phyloP scores from a whole-genome alignment of 2,888 invertebrate species.

The Acleris laterana region DNA sequence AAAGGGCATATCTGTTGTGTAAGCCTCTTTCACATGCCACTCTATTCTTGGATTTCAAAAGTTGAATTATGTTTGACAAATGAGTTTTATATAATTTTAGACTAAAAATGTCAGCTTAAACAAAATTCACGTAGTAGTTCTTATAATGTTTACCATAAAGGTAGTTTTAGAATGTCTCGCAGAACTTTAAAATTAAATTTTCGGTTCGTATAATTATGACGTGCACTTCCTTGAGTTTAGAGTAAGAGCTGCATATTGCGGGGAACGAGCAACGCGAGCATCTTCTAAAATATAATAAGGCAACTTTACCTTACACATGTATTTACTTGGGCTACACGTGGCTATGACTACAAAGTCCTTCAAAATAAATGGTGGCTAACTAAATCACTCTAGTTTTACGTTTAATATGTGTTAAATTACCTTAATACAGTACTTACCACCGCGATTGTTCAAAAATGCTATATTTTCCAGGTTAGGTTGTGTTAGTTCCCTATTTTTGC shows the following conservation, averaged over 20 bases:
- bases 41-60: too few relatives aligned
- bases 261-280: slow-evolving; percentile 13
- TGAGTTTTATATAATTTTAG: too few relatives aligned
- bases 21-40: too few relatives aligned
- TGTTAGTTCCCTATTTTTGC: too few relatives aligned
- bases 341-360: slow-evolving; percentile 9
- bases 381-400: too few relatives aligned
- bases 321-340: slow-evolving; percentile 13
- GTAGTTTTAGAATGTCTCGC: neutral
- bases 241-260: slow-evolving; percentile 28
- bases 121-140: neutral
- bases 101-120: too few relatives aligned
- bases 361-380: neutral
- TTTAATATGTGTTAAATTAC: too few relatives aligned
- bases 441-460: too few relatives aligned
- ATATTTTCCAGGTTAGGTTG: too few relatives aligned
- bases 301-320: slow-evolving; percentile 28
- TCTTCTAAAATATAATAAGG: slow-evolving; percentile 31
- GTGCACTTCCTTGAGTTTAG: slow-evolving; percentile 14
- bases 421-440: too few relatives aligned
- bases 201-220: slow-evolving; percentile 18
- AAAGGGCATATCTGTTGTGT: too few relatives aligned
- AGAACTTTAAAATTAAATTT: neutral
- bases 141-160: neutral
- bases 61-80: too few relatives aligned